Conservation (phyloP, 2,888 invertebrate genomes). For the Cataglyphis cursor region DNA sequence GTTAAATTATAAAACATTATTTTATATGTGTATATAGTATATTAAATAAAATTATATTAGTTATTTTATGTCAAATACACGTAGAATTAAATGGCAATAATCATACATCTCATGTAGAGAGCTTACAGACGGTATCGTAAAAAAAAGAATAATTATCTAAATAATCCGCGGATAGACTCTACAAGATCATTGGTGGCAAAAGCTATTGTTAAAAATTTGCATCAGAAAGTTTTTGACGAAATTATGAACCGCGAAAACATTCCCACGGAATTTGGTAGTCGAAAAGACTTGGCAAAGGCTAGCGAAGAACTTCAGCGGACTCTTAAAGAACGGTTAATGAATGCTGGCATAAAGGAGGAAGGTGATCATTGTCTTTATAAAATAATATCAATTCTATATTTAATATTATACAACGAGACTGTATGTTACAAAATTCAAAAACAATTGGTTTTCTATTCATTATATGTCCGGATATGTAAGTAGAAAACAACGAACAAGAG, state of each 20-base stretch:
- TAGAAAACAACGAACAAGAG: background rate
- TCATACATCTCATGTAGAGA: constrained; percentile 55
- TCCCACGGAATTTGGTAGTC: constrained; percentile 73
- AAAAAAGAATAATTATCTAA: constrained; percentile 46
- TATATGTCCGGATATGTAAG: background rate
- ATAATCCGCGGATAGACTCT: constrained; percentile 56
- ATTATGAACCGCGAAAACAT: constrained; percentile 70
- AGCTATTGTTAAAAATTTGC: constrained; percentile 74
- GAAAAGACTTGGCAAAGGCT: constrained; percentile 64
- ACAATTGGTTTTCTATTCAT: background rate
- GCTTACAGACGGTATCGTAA: constrained; percentile 70
- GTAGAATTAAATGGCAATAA: background rate
- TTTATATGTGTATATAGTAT: background rate
- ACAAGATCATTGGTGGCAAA: constrained; percentile 71
- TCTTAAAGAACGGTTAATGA: constrained; percentile 72
- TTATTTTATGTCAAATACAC: background rate
- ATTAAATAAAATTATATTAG: background rate
- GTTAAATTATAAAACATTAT: background rate
- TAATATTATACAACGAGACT: background rate
- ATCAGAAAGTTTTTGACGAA: constrained; percentile 73
- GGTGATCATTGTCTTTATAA: constrained; percentile 48
- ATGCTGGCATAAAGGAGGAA: constrained; percentile 69
- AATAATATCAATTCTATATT: background rate
- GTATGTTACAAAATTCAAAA: background rate
- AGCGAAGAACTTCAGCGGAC: constrained; percentile 71